These are phyloP conservation scores for Diorhabda sublineata DNA, from an alignment of 1,140 invertebrate species.

Conservation along the genomic window DNA sequence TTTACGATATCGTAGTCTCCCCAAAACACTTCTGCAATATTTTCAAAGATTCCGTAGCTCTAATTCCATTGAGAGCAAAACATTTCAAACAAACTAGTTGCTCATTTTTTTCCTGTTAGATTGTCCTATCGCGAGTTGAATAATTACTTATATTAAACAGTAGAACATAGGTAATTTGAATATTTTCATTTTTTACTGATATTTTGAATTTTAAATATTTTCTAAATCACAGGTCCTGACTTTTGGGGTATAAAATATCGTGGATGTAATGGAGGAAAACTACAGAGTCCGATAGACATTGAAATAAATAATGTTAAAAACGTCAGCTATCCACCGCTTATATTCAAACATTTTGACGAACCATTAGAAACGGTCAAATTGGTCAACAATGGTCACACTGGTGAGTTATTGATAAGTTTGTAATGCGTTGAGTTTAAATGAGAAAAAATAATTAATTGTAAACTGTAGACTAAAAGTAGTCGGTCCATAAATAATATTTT, in stretches of 20 bases:
- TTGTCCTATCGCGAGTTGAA: not conserved
- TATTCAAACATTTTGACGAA: constrained; percentile 56
- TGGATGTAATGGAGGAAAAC: constrained; percentile 54
- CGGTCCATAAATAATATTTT: too few species aligned
- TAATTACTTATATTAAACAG: not conserved
- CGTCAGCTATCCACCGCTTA: constrained; percentile 53
- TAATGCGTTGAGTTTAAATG: too few species aligned
- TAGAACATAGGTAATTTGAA: not conserved
- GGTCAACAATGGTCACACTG: constrained; percentile 73
- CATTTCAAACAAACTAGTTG: not conserved
- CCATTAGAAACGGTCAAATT: constrained; percentile 54
- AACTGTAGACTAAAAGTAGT: too few species aligned
- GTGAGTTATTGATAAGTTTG: constrained; percentile 44
- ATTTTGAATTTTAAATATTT: not conserved
- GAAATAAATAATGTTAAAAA: constrained; percentile 61
- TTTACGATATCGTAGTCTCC: not conserved
- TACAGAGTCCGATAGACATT: constrained; percentile 82
- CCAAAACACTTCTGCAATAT: too few species aligned
- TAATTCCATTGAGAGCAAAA: not conserved
- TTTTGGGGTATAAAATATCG: constrained; percentile 6
- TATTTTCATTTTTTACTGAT: not conserved
- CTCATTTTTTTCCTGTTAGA: not conserved
- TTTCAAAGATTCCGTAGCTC: not conserved
- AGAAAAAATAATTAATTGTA: too few species aligned
- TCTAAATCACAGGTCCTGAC: not conserved